A percentile compares a stretch with the other conserved stretches of the same genome.
These are phyloP conservation scores for Pterocles gutturalis DNA, from an alignment of 2,113 vertebrate species.

Conservation along the genomic window DNA sequence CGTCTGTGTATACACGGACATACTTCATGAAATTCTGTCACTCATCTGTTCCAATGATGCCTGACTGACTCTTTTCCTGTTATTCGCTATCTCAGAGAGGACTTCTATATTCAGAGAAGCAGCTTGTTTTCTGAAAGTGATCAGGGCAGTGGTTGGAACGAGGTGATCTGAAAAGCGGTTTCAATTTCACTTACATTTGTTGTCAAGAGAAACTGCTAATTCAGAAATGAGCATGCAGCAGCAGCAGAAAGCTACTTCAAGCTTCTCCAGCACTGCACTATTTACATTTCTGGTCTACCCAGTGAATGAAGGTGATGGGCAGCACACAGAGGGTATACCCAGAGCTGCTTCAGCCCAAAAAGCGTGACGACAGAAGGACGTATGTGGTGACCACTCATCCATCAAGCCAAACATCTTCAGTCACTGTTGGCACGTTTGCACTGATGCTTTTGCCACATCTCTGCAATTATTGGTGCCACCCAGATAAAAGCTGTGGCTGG, in stretches of 20 bases:
- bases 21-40: not conserved
- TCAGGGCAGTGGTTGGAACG: not conserved
- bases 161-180: not conserved
- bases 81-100: not conserved
- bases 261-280: not conserved
- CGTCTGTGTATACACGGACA: not conserved
- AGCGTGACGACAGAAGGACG: fast-evolving
- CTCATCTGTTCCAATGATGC: not conserved
- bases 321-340: not conserved
- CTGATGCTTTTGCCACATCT: not conserved
- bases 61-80: not conserved
- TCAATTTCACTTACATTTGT: not conserved
- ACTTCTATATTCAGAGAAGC: not conserved
- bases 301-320: not conserved
- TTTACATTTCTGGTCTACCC: not conserved
- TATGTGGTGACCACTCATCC: fast-evolving
- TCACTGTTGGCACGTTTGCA: not conserved
- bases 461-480: not conserved
- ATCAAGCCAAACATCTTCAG: not conserved
- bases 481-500: not conserved
- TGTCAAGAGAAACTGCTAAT: not conserved
- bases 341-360: not conserved
- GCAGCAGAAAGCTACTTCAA: not conserved
- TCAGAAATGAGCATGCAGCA: not conserved
- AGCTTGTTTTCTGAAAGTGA: not conserved